Evolutionary conservation across 2,113 vertebrate genomes (phyloP).

Genomic region (Corvus moneduloides): DNA sequence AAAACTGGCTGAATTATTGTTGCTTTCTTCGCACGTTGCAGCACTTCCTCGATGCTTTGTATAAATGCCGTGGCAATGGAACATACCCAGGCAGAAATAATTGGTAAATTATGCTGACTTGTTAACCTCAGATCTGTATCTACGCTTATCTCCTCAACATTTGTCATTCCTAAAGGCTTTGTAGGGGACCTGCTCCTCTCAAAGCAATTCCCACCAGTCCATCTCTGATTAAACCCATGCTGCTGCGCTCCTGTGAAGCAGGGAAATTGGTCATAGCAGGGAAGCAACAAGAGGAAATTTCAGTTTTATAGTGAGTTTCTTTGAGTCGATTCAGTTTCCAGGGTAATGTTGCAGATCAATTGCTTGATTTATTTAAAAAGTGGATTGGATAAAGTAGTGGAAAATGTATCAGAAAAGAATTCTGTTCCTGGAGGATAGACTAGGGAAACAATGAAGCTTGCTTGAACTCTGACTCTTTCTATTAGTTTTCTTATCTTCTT

Average conservation of each 20-base stretch:
- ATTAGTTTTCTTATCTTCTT: background rate
- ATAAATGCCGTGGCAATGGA: background rate
- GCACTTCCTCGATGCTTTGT: background rate
- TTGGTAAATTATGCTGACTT: background rate
- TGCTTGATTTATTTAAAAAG: background rate
- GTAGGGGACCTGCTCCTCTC: background rate
- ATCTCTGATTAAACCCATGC: background rate
- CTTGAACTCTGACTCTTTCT: background rate
- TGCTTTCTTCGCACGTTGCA: background rate
- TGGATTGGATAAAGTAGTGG: background rate
- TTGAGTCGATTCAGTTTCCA: background rate
- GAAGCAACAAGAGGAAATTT: background rate
- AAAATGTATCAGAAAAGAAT: background rate
- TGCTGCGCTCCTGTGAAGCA: rapidly evolving
- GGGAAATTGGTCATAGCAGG: background rate
- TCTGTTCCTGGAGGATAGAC: background rate
- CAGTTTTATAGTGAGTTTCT: background rate
- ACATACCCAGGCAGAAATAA: background rate
- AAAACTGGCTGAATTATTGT: background rate
- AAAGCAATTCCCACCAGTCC: background rate
- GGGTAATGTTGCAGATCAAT: background rate
- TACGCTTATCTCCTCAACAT: background rate
- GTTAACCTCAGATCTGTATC: background rate
- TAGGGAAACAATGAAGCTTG: background rate
- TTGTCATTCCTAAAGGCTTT: background rate